These are phyloP conservation scores for Dipodomys merriami DNA, from an alignment of 2,113 vertebrate genomes.

Conservation along the genomic window DNA sequence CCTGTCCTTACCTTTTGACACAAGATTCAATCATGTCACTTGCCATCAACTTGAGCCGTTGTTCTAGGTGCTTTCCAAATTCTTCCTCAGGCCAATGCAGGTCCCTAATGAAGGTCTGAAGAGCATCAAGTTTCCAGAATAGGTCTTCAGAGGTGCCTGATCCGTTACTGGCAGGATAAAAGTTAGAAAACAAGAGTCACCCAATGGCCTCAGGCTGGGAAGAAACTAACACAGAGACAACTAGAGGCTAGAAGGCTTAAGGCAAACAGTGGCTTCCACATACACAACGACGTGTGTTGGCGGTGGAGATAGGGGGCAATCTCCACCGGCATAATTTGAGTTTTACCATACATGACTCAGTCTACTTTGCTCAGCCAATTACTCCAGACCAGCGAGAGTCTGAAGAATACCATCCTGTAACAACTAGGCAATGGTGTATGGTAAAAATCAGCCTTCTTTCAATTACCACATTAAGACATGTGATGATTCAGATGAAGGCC, in stretches of 20 bases:
- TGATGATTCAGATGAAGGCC: slow-evolving; percentile 94
- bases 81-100: slow-evolving; percentile 99
- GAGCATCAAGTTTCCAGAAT: slow-evolving; percentile 99
- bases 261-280: slow-evolving; percentile 86
- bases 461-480: slow-evolving; percentile 92
- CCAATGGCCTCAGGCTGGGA: slow-evolving; percentile 32
- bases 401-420: slow-evolving; percentile 79
- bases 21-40: slow-evolving; percentile 99
- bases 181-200: slow-evolving; percentile 80
- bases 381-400: slow-evolving; percentile 86
- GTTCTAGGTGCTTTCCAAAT: slow-evolving; percentile 98
- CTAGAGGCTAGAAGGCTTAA: slow-evolving; percentile 80
- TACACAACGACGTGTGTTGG: slow-evolving; percentile 85
- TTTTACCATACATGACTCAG: slow-evolving; percentile 90
- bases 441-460: slow-evolving; percentile 91
- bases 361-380: slow-evolving; percentile 85
- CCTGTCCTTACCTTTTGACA: slow-evolving; percentile 91
- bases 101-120: slow-evolving; percentile 98
- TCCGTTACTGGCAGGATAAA: slow-evolving; percentile 93
- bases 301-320: slow-evolving; percentile 77
- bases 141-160: slow-evolving; percentile 98
- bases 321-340: slow-evolving; percentile 88
- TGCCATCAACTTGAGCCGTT: slow-evolving; percentile 97
- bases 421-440: slow-evolving; percentile 90
- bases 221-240: slow-evolving; percentile 85